Conservation (phyloP, 2,888 invertebrate genomes). For the Athalia cordata region DNA sequence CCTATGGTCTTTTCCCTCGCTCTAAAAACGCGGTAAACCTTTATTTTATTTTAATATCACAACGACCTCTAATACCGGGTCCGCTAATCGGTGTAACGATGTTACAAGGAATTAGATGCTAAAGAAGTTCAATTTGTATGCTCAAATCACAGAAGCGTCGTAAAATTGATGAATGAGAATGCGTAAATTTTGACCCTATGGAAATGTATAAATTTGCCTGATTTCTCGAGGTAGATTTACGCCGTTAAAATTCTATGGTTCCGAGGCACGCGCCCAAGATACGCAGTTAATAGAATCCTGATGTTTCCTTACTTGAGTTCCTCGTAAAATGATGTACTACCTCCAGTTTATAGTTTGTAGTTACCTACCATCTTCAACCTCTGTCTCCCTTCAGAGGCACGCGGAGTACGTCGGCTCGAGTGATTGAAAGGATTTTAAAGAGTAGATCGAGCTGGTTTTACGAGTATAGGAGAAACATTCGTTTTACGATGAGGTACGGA, state of each 20-base stretch:
- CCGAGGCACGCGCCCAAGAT: slow-evolving; percentile 43
- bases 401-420: slow-evolving; percentile 52
- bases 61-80: too few species aligned
- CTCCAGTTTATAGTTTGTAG: slow-evolving; percentile 44
- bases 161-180: neutral
- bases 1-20: too few species aligned
- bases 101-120: too few species aligned
- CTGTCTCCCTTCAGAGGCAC: slow-evolving; percentile 33
- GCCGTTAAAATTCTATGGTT: slow-evolving; percentile 18
- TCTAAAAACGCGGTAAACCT: too few species aligned
- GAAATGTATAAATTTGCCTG: too few species aligned
- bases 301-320: slow-evolving; percentile 44
- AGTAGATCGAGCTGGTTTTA: slow-evolving; percentile 58
- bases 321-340: slow-evolving; percentile 61
- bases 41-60: too few species aligned
- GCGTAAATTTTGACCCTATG: neutral
- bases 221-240: neutral
- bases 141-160: too few species aligned
- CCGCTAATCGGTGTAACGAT: too few species aligned
- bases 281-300: slow-evolving; percentile 63
- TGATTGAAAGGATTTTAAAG: slow-evolving; percentile 68
- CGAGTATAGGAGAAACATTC: slow-evolving; percentile 23
- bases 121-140: too few species aligned
- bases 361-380: slow-evolving; percentile 7
- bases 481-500: slow-evolving; percentile 12